Base-by-base conservation (phyloP, 2,797 vertebrate species). In the Eurystomus glaucurus region DNA sequence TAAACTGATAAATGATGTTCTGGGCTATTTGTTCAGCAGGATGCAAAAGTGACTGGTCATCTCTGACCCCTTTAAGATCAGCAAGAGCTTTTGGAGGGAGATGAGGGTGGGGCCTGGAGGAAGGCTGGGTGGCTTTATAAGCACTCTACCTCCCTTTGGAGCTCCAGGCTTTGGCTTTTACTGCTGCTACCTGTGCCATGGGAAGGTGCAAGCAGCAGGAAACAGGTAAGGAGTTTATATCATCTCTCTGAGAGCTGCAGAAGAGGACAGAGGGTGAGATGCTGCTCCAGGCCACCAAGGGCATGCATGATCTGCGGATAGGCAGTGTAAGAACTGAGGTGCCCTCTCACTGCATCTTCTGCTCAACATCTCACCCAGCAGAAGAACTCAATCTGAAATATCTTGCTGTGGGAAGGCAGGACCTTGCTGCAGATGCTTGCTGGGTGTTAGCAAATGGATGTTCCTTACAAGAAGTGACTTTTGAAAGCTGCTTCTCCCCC, bases 141-240 rank as follows among this genome's bases (percentile, higher is more conserved):
- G 29, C 28, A 19, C 33, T 87, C 46, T 79, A 33, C 19, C 41
- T 94, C 41, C 14, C 52, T 86, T 92, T 68, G 65, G 33, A 37
- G 45, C n/a, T 87, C 45, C 2, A 2, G 11, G 37, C 28, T 88
- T 70, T 78, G 41, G 6, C n/a, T 64, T 72, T 72, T 29, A 3
- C 37, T 79, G 71, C n/a, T 85, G 25, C 17, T 25, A 16, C 0
- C 0, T 39, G 16, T 28, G 21, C 25, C 0, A 0, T 29, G n/a
- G 57, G 33, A 85, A 28, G 22, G 13, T 60, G 28, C 0, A 8
- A 87, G 61, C 13, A 64, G 28, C 14, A 26, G 48, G 50, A 84
- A 11, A 14, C 7, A 26, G 1, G 1, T 46, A 26, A 57, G 43
- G 55, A 4, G 4, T 65, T 76, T 26, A 22, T 35, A 13, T n/a